Evolutionary conservation across 2,113 vertebrate genomes (phyloP), one percentile per base, ranked within the genome.

Genomic region (Vulpes ferrilata): DNA sequence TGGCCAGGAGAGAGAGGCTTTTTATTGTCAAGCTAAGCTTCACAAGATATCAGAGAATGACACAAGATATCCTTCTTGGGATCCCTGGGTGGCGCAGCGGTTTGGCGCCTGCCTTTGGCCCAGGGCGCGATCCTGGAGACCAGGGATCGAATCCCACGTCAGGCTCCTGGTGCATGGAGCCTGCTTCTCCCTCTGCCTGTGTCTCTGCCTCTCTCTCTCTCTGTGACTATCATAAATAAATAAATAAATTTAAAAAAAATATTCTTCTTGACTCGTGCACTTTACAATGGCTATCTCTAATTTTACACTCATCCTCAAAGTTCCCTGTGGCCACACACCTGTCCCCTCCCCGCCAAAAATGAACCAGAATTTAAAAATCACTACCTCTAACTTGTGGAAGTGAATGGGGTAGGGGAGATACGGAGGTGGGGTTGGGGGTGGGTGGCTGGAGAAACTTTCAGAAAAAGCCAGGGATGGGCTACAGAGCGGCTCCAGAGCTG

Each of bases 231-330:
- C 35, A 35, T 35, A 35, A 35, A 35, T 35, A 35, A 35, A 35
- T 35, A 35, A 35, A 35, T 35, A 2, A 35, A 35, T 35, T 35
- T 35, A 35, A 35, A 35, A 35, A 35, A 35, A 35, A 30, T 73
- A 69, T 30, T n/a, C 5, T 78, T 23, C 22, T 91, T 82, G 5
- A 93, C n/a, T 74, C 5, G 2, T 55, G 13, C 4, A 85, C 35
- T 93, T 96, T 78, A 76, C 94, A 96, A 93, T 89, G 74, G 20
- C 11, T 59, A 4, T 35, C 60, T 94, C 65, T 94, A 43, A 81
- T 55, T 90, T 95, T 97, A 67, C n/a, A 51, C 22, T 96, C 30
- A 73, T 27, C 81, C 11, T 43, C 51, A 81, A 7, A 22, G 84
- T 83, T 10, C 11, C 82, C 48, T 94, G 19, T 90, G 32, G 71